Evolutionary conservation across 2,113 vertebrate genomes (phyloP).

Genomic region (Siniperca chuatsi): DNA sequence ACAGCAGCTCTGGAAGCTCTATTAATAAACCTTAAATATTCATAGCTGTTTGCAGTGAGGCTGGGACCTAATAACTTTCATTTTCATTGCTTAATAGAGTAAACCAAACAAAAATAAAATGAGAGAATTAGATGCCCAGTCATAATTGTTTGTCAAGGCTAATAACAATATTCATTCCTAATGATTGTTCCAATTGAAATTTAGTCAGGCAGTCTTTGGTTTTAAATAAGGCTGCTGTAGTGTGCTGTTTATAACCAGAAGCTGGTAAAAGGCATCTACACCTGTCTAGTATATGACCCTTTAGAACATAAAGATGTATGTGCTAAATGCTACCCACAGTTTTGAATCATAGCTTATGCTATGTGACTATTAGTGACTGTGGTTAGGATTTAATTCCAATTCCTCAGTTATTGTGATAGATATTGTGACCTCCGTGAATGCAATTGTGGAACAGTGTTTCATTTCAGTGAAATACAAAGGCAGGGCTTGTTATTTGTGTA

Average conservation of each 20-base stretch:
- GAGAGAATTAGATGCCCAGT: slow-evolving; percentile 30
- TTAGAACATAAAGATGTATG: background rate
- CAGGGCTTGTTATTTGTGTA: background rate
- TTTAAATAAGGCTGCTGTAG: background rate
- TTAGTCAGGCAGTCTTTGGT: background rate
- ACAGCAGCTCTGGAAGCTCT: slow-evolving; percentile 7
- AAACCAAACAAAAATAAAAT: slow-evolving; percentile 40
- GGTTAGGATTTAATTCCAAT: background rate
- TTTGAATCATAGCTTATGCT: background rate
- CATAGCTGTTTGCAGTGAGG: slow-evolving; percentile 34
- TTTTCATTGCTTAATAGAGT: slow-evolving; percentile 49
- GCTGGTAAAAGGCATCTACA: background rate
- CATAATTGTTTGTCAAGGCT: slow-evolving; percentile 19
- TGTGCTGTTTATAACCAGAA: background rate
- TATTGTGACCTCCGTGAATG: background rate
- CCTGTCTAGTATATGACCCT: background rate
- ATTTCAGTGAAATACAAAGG: background rate
- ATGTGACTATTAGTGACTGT: background rate
- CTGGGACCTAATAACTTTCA: slow-evolving; percentile 27
- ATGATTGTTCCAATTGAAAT: slow-evolving; percentile 28
- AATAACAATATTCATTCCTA: slow-evolving; percentile 38
- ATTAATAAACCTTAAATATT: slow-evolving; percentile 50
- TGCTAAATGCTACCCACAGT: background rate
- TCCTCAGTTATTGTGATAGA: background rate
- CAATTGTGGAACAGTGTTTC: background rate